These are phyloP conservation scores for Volucella zonaria DNA, from an alignment of 2,888 invertebrate genomes.

Conservation along the genomic window DNA sequence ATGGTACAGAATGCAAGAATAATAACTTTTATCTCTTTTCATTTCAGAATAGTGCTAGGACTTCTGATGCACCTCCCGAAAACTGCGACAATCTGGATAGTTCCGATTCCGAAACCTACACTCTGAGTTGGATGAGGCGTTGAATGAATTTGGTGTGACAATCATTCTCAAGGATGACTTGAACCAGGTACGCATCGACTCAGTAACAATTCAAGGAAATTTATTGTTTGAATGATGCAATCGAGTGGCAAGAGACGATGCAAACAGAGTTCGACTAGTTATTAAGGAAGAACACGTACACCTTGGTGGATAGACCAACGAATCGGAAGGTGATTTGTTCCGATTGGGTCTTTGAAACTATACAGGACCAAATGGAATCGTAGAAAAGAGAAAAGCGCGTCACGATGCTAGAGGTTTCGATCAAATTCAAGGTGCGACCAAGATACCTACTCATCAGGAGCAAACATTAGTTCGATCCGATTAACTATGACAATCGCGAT, in stretches of 20 bases:
- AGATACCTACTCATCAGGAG: too few relatives aligned
- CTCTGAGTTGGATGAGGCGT: neutral
- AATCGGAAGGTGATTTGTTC: conserved; percentile 26
- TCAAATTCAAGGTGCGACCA: too few relatives aligned
- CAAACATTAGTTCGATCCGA: too few relatives aligned
- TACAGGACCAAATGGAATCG: too few relatives aligned
- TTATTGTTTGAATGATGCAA: neutral
- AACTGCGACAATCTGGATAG: too few relatives aligned
- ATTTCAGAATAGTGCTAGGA: neutral
- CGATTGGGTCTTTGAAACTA: conserved; percentile 32
- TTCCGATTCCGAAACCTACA: neutral
- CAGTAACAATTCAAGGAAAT: conserved; percentile 30
- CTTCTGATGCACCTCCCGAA: too few relatives aligned
- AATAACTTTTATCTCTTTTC: neutral
- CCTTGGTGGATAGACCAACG: conserved; percentile 26
- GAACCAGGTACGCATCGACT: neutral
- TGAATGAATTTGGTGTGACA: neutral
- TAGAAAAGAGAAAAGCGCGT: too few relatives aligned
- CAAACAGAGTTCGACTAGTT: conserved; percentile 15
- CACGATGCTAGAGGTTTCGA: too few relatives aligned
- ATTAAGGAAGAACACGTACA: conserved; percentile 3
- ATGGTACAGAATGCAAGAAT: too few relatives aligned
- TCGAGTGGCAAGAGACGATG: conserved; percentile 10
- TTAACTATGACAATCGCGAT: too few relatives aligned
- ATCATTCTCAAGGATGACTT: neutral